Conservation (phyloP, 2,113 vertebrate genomes). For the Microcebus ravelobensis region DNA sequence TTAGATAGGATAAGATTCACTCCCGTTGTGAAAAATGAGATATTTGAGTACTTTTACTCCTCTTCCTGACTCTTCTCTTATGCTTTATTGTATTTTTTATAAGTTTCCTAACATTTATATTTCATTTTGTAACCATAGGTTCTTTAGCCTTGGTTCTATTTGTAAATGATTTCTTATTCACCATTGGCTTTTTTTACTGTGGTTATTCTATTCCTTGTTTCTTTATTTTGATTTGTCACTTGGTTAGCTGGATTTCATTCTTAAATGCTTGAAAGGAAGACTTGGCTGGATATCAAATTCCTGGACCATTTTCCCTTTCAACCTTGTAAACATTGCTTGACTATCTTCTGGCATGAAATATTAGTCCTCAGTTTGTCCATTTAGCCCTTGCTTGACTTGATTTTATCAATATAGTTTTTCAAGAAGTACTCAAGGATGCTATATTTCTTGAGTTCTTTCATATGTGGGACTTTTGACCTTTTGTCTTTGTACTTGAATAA, state of each 20-base stretch:
- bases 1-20: background rate
- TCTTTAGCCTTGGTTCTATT: background rate
- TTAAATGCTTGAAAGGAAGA: slow-evolving; percentile 32
- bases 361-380: background rate
- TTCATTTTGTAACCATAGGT: background rate
- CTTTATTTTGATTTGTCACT: slow-evolving; percentile 31
- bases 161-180: background rate
- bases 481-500: background rate
- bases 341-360: background rate
- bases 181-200: background rate
- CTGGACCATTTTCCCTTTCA: background rate
- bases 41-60: too few relatives aligned
- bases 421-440: background rate
- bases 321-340: background rate
- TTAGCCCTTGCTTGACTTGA: background rate
- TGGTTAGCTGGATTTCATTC: slow-evolving; percentile 38
- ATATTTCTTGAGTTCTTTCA: background rate
- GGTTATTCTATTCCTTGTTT: background rate
- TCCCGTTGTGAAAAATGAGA: background rate
- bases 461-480: background rate
- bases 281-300: background rate
- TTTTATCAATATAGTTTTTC: background rate
- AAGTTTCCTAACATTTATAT: background rate
- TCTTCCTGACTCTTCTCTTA: background rate
- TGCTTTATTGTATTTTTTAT: background rate